Evolutionary conservation across 2,113 vertebrate species (phyloP), one percentile per base, ranked within the genome.

Genomic region (Calyptommatus sinebrachiatus): DNA sequence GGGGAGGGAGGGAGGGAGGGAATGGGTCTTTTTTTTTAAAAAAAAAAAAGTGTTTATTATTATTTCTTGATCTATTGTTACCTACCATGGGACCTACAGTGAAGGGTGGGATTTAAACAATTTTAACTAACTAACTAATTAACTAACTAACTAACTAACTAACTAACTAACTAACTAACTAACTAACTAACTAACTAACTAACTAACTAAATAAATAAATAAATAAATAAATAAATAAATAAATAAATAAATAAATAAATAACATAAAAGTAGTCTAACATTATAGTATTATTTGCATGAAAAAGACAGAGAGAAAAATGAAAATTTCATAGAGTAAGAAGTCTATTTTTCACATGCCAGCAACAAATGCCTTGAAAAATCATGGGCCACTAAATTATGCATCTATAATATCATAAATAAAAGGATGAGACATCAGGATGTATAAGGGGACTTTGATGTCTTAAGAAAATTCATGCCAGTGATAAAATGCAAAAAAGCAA

Each of bases 321-420:
- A 31, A 4, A 5, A 71, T 87, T 76, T 73, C 74, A 75, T 22
- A 26, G 80, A 90, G 88, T 89, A 89, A 88, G 89, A 89, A 89
- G 86, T 28, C 84, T n/a, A 69, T 65, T 0, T 10, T 76, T 83
- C 89, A 77, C 89, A 91, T 87, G 87, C 88, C 89, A 91, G 85
- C 88, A 89, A 90, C 90, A 91, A 71, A 78, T 1, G 0, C 84
- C 70, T 89, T 86, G 77, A 31, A 80, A 57, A 89, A 89, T 88
- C 76, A 84, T 85, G 84, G 48, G 2, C 73, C 1, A n/a, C 85
- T 91, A 86, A 92, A 92, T 91, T 89, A 92, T 90, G 88, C 90
- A 92, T 92, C 90, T 89, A 86, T 92, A 88, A 88, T 81, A 41
- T 66, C 83, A 82, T 77, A 83, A 89, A 89, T 75, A 0, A 2